Base-by-base conservation (phyloP, 2,113 vertebrate genomes). In the Periophthalmodon schlosseri region DNA sequence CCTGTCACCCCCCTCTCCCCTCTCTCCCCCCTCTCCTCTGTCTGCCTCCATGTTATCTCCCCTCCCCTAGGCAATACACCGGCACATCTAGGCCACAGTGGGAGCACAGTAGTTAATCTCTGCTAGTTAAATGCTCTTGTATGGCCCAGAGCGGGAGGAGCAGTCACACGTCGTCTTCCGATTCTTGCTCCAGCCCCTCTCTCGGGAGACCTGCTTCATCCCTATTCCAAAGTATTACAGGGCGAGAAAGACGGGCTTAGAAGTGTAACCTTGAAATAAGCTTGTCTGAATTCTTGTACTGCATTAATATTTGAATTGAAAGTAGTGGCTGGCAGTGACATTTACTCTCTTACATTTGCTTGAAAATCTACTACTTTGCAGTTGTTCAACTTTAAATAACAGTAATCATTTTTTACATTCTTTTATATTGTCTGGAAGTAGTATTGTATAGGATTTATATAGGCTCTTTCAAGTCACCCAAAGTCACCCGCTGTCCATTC, bases 51-150 rank as follows among this genome's bases (percentile, higher is more conserved):
- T 75, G 61, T 52, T 85, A 76, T 89, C 79, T 57, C 57, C 70
- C 74, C 60, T 80, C 85, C 83, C 83, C 3, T 61, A 86, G 88
- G 90, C 85, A 0, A 36, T 87, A 88, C 86, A 89, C 84, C 13
- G 79, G 84, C 88, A 90, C 89, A 88, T 85, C 71, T 60, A 80
- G 70, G 73, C 86, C 80, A 87, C 86, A 24, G 84, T 89, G 88
- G 87, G 83, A 88, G 87, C 88, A 87, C 84, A 80, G 76, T 86
- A 87, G 86, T 92, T 91, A 88, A 91, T 91, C 86, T 91, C 52
- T 74, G 78, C 87, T 91, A 84, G 90, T 91, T 91, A 92, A 91
- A 89, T 85, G 73, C 73, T 88, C 83, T 78, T 91, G 90, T 91
- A 92, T 80, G 64, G 87, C 91, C 90, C 79, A 63, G 77, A 89